These are phyloP conservation scores for Cariama cristata DNA, from an alignment of 2,113 vertebrate species.

Conservation along the genomic window DNA sequence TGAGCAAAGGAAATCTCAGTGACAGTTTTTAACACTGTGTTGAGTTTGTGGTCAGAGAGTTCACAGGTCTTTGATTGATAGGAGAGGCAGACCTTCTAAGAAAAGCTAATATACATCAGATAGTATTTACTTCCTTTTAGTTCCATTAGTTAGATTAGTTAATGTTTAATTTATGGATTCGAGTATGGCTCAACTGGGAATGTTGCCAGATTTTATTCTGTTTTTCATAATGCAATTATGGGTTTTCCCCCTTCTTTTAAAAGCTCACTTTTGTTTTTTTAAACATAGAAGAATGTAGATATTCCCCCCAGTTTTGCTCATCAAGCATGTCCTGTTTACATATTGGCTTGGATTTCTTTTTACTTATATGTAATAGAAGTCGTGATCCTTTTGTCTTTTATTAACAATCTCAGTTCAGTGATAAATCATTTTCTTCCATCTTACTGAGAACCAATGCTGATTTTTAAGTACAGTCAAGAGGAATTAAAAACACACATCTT, in stretches of 20 bases:
- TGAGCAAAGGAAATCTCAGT: constrained; percentile 13
- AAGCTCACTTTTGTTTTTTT: background rate
- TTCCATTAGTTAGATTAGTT: constrained; percentile 62
- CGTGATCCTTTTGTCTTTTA: background rate
- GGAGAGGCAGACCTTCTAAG: constrained; percentile 39
- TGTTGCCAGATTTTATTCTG: constrained; percentile 13
- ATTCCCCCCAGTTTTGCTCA: background rate
- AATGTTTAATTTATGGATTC: constrained; percentile 57
- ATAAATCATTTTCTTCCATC: background rate
- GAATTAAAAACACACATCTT: background rate
- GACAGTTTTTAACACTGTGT: background rate
- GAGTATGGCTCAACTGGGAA: constrained; percentile 28
- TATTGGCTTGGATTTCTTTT: background rate
- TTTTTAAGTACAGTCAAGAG: background rate
- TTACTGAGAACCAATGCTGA: background rate
- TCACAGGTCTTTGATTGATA: constrained; percentile 2
- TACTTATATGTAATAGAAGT: background rate
- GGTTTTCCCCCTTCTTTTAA: background rate
- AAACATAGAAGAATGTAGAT: background rate
- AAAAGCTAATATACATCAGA: constrained; percentile 54
- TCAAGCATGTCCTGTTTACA: background rate
- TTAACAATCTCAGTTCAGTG: background rate
- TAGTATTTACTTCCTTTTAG: constrained; percentile 39
- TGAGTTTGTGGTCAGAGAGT: background rate
- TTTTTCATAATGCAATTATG: background rate